Evolutionary conservation across 2,888 invertebrate genomes (phyloP).

Genomic region (Notodonta ziczac): DNA sequence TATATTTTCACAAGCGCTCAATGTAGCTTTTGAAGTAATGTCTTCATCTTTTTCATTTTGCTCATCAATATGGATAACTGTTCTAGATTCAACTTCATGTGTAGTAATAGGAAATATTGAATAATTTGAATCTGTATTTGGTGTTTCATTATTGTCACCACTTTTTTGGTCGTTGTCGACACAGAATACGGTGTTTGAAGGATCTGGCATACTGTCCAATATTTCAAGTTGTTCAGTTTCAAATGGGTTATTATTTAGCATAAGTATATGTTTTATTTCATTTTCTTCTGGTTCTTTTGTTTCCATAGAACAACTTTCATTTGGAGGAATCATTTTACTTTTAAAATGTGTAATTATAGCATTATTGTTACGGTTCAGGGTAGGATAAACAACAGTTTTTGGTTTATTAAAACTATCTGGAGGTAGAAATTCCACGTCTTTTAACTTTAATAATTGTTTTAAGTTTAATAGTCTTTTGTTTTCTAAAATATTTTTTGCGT

Average conservation of each 20-base stretch:
- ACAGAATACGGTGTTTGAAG: slow-evolving; percentile 23
- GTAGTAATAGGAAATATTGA: no score
- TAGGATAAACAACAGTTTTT: background rate
- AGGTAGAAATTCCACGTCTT: slow-evolving; percentile 52
- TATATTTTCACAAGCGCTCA: no score
- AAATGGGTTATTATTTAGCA: background rate
- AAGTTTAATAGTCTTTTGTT: slow-evolving; percentile 33
- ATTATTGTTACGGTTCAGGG: slow-evolving; percentile 8
- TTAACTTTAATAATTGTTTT: slow-evolving; percentile 55
- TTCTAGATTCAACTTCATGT: no score
- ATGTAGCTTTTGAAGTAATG: no score
- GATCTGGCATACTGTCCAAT: slow-evolving; percentile 31
- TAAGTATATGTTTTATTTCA: background rate
- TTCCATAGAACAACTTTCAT: background rate
- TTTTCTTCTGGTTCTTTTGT: background rate
- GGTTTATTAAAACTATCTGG: slow-evolving; percentile 29
- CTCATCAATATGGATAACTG: no score
- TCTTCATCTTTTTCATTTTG: background rate
- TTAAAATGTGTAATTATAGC: background rate
- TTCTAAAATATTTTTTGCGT: slow-evolving; percentile 20
- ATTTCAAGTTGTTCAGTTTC: slow-evolving; percentile 22
- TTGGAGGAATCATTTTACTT: background rate
- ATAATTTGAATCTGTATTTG: background rate
- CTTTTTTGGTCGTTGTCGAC: background rate
- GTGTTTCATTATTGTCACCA: background rate